phyloP scores from a whole-genome alignment of 2,888 invertebrate genomes.

The Tiliacea aurago region DNA sequence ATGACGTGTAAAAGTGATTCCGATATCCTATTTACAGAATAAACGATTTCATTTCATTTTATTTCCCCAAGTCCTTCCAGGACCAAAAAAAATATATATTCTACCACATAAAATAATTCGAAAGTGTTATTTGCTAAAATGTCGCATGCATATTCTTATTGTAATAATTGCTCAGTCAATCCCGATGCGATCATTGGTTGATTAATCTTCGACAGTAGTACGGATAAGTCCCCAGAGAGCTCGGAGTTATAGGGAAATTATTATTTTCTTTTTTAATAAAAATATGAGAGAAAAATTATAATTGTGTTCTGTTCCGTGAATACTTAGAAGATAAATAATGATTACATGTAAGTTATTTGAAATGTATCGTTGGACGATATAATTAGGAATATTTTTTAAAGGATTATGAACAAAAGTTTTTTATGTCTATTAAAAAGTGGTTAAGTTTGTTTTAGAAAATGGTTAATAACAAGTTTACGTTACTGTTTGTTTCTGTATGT shows the following conservation, averaged over 20 bases:
- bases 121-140: not conserved
- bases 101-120: no score
- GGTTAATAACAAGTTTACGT: not conserved
- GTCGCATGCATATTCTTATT: not conserved
- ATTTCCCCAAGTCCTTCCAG: no score
- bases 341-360: not conserved
- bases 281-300: not conserved
- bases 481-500: not conserved
- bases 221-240: not conserved
- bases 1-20: no score
- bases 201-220: conserved; percentile 3
- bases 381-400: not conserved
- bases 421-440: not conserved
- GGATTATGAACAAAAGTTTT: no score
- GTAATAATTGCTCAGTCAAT: not conserved
- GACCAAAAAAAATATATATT: no score
- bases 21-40: no score
- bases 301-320: not conserved
- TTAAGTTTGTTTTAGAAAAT: not conserved
- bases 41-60: no score
- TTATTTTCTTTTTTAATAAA: conserved; percentile 8
- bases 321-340: conserved; percentile 3
- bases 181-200: not conserved
- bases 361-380: no score
- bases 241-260: not conserved